Evolutionary conservation across 2,888 invertebrate species (phyloP), one percentile per base, ranked within the genome.

Genomic region (Campoletis raptor): DNA sequence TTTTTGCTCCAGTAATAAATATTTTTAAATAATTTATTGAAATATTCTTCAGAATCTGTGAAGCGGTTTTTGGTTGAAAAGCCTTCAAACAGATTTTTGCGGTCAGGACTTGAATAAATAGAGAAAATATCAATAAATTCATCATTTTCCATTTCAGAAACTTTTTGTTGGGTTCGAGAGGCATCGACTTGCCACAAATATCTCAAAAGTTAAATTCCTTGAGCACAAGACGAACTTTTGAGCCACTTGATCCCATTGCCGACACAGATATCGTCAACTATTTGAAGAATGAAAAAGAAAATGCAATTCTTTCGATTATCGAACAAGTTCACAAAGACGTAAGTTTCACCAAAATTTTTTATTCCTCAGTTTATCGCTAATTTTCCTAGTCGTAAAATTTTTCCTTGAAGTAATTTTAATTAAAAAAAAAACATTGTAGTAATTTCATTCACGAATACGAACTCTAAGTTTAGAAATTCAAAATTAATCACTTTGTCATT

Each of bases 101-200:
- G 3, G 3, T 30, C 30, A 30, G 30, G 30, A 30, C 30, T 30
- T 30, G 30, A 30, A 30, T 30, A 30, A 30, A 30, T 30, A 30
- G 30, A 30, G 30, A 30, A 30, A 7, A 7, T 4, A 7, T 8
- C 0, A 52, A 36, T n/a, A 30, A 30, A 24, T 64, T 37, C 24
- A 37, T 36, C 36, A 57, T 82, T 9, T 70, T 74, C 8, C 5
- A 10, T 78, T 21, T 81, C 73, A 98, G 98, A 0, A 98, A 99
- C 90, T 96, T 99, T 64, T 94, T 99, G 81, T 96, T 99, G 89
- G 99, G 99, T 0, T 97, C 98, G 0, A 97, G 97, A 95, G 99
- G 99, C 6, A 97, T 98, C 89, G 99, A 99, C 95, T 95, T 99
- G 73, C 98, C 98, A n/a, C 97, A 98, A 95, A 97, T 99, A 89